These are phyloP conservation scores for human (Homo sapiens) DNA, from an alignment of 2,113 vertebrate species.

Conservation along the genomic window DNA sequence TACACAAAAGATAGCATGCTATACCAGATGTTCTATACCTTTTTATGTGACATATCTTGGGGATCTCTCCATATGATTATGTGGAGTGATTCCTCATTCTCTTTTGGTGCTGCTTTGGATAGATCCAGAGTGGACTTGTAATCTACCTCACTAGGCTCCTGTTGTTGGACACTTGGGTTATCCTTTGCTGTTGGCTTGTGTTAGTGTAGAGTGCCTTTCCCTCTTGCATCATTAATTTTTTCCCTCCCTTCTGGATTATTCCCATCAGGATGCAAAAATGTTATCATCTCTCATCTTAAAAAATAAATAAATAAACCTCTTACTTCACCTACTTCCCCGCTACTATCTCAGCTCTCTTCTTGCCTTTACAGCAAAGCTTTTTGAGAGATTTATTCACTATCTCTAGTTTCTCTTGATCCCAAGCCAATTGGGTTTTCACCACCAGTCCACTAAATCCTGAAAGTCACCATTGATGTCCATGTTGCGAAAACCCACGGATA, in stretches of 20 bases:
- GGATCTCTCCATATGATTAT: neutral
- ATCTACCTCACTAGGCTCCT: neutral
- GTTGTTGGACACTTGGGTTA: neutral
- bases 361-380: neutral
- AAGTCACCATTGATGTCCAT: neutral
- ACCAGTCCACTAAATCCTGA: neutral
- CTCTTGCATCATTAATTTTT: neutral
- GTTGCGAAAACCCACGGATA: neutral
- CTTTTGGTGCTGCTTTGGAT: neutral
- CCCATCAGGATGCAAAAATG: neutral
- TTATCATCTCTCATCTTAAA: neutral
- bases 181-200: neutral
- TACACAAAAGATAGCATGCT: neutral
- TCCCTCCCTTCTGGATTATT: neutral
- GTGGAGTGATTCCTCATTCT: neutral
- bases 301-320: neutral
- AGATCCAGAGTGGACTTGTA: neutral
- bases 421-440: neutral
- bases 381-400: neutral
- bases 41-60: neutral
- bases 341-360: neutral
- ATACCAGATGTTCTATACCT: neutral
- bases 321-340: neutral
- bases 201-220: neutral
- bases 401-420: neutral